Evolutionary conservation across 2,888 invertebrate genomes (phyloP).

Genomic region (Poecilus cupreus): DNA sequence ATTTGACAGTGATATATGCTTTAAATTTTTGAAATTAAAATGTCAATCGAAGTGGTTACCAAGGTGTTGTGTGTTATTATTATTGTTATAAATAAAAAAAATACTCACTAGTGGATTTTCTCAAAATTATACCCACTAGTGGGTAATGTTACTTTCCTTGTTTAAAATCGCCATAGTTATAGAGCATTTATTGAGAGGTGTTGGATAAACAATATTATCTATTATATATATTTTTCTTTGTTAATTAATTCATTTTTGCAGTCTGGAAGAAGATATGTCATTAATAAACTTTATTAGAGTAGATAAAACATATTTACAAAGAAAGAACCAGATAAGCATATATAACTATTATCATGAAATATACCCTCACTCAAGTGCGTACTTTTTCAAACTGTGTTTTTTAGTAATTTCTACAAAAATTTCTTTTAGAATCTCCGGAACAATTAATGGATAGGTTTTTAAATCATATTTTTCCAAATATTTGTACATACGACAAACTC

Average conservation of each 20-base stretch:
- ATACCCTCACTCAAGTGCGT: neutral
- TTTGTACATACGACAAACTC: neutral
- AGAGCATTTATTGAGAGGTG: no score
- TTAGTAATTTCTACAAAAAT: neutral
- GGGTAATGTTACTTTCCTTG: no score
- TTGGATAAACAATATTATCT: neutral
- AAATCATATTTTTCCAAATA: constrained; percentile 10
- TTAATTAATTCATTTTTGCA: neutral
- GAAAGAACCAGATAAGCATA: neutral
- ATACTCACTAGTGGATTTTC: no score
- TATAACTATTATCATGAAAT: neutral
- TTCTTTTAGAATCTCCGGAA: neutral
- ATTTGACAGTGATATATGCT: no score
- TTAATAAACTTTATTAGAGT: neutral
- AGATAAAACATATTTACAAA: neutral
- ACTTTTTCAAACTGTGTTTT: neutral
- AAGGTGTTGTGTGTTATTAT: no score
- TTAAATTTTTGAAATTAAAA: no score
- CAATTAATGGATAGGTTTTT: neutral
- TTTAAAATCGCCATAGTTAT: no score
- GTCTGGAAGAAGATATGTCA: neutral
- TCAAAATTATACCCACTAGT: no score
- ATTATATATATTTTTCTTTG: neutral
- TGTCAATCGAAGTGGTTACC: no score
- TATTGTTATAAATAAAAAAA: no score